Evolutionary conservation across 2,888 invertebrate species (phyloP), one percentile per base, ranked within the genome.

Genomic region (Zaprionus obscuricornis): DNA sequence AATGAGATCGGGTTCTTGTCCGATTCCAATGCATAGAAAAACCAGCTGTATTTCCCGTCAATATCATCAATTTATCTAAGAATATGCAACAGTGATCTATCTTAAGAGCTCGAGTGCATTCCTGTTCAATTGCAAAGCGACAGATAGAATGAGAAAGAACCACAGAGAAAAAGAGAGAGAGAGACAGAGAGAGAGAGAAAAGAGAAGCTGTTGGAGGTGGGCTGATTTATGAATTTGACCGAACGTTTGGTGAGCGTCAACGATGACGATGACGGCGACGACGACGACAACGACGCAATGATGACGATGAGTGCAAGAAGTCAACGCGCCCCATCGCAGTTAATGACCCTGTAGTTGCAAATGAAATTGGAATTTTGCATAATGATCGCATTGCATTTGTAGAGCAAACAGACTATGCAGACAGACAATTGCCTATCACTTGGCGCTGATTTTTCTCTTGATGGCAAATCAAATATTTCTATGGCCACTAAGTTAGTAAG

Each of bases 191-290:
- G n/a, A 5, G 22, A 20, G 58, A 31, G 31, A 11, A 31, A 16
- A 20, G 26, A 7, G 6, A 13, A 3, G 22, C 31, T 13, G 36
- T 36, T 47, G 40, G 14, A 34, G 60, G 56, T 49, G 68, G 55
- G 50, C 82, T 81, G 81, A 81, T 81, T 81, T 81, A 81, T 81
- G 81, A 81, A 81, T 81, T 81, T 81, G 81, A 81, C 81, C 86
- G 81, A 16, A 36, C 8, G 18, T n/a, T 36, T 8, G n/a, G n/a
- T n/a, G n/a, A n/a, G n/a, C n/a, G n/a, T n/a, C n/a, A n/a, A n/a
- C n/a, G n/a, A n/a, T n/a, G n/a, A n/a, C n/a, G n/a, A n/a, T n/a
- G n/a, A n/a, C n/a, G n/a, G n/a, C n/a, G n/a, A n/a, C n/a, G n/a
- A n/a, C n/a, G n/a, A n/a, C n/a, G n/a, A n/a, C n/a, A n/a, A n/a